These are phyloP conservation scores for Rhinogobius similis DNA, from an alignment of 2,113 vertebrate genomes.

Conservation along the genomic window DNA sequence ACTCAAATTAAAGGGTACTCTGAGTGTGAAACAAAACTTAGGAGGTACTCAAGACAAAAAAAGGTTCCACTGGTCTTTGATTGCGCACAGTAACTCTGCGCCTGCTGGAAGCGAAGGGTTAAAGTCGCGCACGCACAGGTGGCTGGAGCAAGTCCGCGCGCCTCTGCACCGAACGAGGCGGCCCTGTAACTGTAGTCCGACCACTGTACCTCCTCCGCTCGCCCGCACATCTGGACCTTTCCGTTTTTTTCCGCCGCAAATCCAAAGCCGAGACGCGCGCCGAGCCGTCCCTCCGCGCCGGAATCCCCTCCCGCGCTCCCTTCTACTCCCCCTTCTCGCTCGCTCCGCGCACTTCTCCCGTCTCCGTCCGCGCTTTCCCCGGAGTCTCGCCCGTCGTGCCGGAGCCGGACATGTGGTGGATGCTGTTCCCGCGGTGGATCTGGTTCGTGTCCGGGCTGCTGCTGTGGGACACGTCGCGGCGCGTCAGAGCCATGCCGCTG, in stretches of 20 bases:
- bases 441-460: conserved; percentile 83
- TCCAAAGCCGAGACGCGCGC: conserved; percentile 19
- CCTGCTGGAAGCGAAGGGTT: conserved; percentile 61
- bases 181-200: conserved; percentile 82
- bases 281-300: background rate
- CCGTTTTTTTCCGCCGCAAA: no score
- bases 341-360: background rate
- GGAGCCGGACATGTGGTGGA: conserved; percentile 81
- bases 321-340: background rate
- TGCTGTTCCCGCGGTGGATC: conserved; percentile 80
- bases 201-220: conserved; percentile 60
- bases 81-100: no score
- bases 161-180: conserved; percentile 28
- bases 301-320: background rate
- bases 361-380: no score
- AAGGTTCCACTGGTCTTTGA: no score
- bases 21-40: no score
- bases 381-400: no score
- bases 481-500: conserved; percentile 77
- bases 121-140: conserved; percentile 63
- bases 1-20: no score
- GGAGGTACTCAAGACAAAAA: no score
- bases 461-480: conserved; percentile 48
- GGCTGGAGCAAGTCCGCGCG: conserved; percentile 71
- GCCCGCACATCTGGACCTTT: background rate